A percentile compares a stretch with the other conserved stretches of the same genome.
phyloP scores from a whole-genome alignment of 1,140 invertebrate species.

The Drosophila bifasciata region DNA sequence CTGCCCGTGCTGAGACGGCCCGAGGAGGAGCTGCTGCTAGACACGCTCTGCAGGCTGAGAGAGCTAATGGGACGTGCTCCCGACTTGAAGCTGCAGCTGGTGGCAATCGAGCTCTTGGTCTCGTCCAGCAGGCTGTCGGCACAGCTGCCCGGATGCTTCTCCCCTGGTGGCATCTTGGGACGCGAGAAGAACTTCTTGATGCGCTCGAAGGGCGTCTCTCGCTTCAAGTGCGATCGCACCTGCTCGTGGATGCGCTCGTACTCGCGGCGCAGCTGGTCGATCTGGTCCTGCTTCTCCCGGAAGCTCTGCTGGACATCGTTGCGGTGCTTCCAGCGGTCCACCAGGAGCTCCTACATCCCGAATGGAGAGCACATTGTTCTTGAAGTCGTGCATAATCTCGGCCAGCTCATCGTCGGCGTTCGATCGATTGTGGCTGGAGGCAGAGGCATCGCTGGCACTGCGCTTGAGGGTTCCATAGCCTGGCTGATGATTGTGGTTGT shows the following conservation, averaged over 20 bases:
- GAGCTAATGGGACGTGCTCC: conserved; percentile 88
- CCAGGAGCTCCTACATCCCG: conserved; percentile 92
- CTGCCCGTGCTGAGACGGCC: conserved; percentile 91
- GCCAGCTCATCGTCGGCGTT: conserved; percentile 90
- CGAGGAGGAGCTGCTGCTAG: conserved; percentile 89
- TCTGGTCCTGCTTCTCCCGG: conserved; percentile 92
- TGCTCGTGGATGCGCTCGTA: conserved; percentile 92
- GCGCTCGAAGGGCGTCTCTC: conserved; percentile 91
- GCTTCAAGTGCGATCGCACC: conserved; percentile 89
- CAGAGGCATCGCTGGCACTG: conserved; percentile 69
- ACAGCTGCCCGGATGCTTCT: conserved; percentile 45
- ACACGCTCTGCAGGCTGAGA: conserved; percentile 89
- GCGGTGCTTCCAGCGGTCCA: conserved; percentile 92
- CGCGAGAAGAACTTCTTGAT: conserved; percentile 91
- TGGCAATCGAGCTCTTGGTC: conserved; percentile 79
- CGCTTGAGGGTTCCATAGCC: conserved; percentile 73
- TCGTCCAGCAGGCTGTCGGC: conserved; percentile 76
- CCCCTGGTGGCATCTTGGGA: conserved; percentile 83
- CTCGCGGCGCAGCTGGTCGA: conserved; percentile 90
- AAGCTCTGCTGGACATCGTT: conserved; percentile 94
- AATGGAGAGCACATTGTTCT: conserved; percentile 94
- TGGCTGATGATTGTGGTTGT: conserved; percentile 32
- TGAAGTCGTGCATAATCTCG: conserved; percentile 95
- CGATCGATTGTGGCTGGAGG: conserved; percentile 68
- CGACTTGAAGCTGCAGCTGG: conserved; percentile 79